phyloP scores from a whole-genome alignment of 2,113 vertebrate genomes.

The Leptosomus discolor region DNA sequence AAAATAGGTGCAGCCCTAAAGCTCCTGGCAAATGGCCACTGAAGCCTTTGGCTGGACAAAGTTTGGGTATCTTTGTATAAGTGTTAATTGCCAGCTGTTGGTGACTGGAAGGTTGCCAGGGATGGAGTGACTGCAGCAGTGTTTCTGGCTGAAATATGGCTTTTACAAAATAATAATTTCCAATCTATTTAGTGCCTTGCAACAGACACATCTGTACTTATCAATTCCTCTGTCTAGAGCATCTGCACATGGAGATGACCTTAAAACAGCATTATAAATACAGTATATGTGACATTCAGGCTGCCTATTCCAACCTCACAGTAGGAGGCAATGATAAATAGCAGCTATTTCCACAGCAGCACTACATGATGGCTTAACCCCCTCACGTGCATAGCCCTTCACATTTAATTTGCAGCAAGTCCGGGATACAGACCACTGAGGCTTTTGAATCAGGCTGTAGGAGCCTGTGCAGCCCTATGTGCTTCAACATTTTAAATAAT shows the following conservation, averaged over 20 bases:
- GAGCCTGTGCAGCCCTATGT: background rate
- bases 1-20: constrained; percentile 29
- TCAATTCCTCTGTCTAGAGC: background rate
- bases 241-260: constrained; percentile 28
- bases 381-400: background rate
- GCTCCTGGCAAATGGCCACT: background rate
- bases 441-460: background rate
- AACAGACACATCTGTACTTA: background rate
- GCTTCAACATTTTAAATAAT: background rate
- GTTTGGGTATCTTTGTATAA: constrained; percentile 45
- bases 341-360: constrained; percentile 13
- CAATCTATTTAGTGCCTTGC: background rate
- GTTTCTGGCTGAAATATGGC: background rate
- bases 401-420: background rate
- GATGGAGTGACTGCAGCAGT: background rate
- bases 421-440: background rate
- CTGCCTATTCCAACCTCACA: constrained; percentile 5
- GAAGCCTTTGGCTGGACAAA: constrained; percentile 7
- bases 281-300: constrained; percentile 1
- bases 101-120: constrained; percentile 43
- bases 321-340: constrained; percentile 21
- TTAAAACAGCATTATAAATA: constrained; percentile 41
- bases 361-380: background rate
- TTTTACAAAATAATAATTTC: constrained; percentile 5
- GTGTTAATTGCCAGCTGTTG: constrained; percentile 66